Base-by-base conservation (phyloP, 2,888 invertebrate species). In the Yponomeuta plumbellus region DNA sequence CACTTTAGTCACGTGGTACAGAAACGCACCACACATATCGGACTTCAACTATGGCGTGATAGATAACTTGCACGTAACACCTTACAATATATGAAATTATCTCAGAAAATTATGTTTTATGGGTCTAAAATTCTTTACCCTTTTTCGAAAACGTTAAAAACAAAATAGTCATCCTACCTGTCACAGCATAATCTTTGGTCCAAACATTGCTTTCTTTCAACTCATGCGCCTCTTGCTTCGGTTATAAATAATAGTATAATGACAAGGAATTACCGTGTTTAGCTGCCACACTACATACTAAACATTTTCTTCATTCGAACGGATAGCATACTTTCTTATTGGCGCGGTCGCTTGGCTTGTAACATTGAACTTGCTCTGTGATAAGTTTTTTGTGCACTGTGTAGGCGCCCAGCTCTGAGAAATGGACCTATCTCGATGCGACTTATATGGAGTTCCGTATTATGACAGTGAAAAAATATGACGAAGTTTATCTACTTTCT, bases 211-310 rank as follows among this genome's bases (percentile, higher is more conserved):
- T 57, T 57, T 66, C 74, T 76, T 75, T 79, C 76, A 75, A 75
- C 75, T 71, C 70, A 71, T 78, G 80, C 80, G 81, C 79, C 73
- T 71, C 21, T 70, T 71, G 77, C 79, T 75, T 79, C 72, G 81
- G 83, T 84, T 90, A 89, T 89, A 88, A 90, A 88, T 90, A 89
- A 88, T 85, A 80, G 81, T 74, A 79, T 90, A 90, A 90, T 89
- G 89, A 89, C 89, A 88, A 89, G 87, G 83, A 86, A 88, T 89
- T 89, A 88, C 88, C 80, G 80, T 82, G 83, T 81, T 84, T 70
- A 73, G 72, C 85, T 80, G 80, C 82, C 78, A 79, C 83, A 78
- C 80, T 82, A 83, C 83, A 83, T 75, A 79, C 77, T 77, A 80
- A 79, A 76, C 75, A 76, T 78, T 80, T 80, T 79, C 78, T 81